phyloP scores from a whole-genome alignment of 2,113 vertebrate species.

The Anas platyrhynchos region DNA sequence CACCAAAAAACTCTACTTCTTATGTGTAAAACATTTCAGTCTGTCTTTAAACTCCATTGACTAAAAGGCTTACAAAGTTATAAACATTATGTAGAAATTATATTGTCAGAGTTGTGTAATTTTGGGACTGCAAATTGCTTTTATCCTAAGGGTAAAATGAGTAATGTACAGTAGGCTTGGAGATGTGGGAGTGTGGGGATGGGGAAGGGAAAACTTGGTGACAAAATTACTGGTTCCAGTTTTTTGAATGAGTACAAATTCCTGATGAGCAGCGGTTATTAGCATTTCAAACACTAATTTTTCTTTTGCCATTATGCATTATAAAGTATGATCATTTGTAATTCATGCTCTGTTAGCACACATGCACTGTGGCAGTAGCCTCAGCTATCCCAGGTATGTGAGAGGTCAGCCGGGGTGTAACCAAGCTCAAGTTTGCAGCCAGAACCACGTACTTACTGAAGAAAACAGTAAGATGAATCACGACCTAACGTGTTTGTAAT shows the following conservation, averaged over 20 bases:
- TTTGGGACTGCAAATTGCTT: not conserved
- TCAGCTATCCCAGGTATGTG: not conserved
- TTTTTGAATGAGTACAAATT: not conserved
- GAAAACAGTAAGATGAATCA: not conserved
- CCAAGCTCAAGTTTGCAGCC: not conserved
- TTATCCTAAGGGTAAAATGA: not conserved
- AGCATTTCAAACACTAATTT: not conserved
- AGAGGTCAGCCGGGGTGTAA: not conserved
- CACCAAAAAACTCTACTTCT: not conserved
- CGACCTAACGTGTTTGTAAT: rapidly evolving
- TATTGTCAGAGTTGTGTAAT: not conserved
- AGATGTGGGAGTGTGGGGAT: not conserved
- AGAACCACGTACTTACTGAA: not conserved
- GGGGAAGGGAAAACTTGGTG: not conserved
- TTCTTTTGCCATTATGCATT: not conserved
- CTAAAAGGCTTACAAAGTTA: not conserved
- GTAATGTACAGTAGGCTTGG: not conserved
- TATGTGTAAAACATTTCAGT: not conserved
- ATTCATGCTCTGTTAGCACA: not conserved
- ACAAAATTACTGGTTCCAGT: not conserved
- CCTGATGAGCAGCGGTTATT: not conserved
- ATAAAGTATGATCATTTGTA: not conserved
- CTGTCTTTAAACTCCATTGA: not conserved
- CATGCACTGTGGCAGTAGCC: rapidly evolving
- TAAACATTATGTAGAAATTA: not conserved